Base-by-base conservation (phyloP, 2,888 invertebrate genomes). In the Zonitis immaculata region DNA sequence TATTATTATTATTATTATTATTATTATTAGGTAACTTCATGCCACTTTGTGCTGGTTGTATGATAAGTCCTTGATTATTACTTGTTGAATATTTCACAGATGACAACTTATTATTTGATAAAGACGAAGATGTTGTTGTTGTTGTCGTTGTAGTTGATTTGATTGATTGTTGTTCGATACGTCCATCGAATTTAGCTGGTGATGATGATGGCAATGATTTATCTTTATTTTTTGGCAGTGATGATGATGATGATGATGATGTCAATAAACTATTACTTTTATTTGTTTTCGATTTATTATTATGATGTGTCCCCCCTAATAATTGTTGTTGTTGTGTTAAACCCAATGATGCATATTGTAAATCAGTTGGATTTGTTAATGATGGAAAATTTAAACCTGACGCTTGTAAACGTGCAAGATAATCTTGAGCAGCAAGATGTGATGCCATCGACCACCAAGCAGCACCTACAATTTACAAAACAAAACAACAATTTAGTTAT, bases 391-490 rank as follows among this genome's bases (percentile, higher is more conserved):
- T 82, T 52, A 90, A 73, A 18, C 89, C 89, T 7, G 89, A 87
- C 3, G 89, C 89, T 74, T 91, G 91, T 60, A 92, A 77, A 55
- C 91, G 82, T 44, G 89, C 88, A 62, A 92, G 82, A 76, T 92
- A 92, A 76, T 92, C 91, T 74, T 92, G 92, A 0, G 91, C 91
- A 28, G 91, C 91, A 65, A 92, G 79, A 73, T 92, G 91, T 25
- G 88, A 88, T 39, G 91, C 91, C 89, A 92, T 91, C 18, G 89
- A 89, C 91, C 91, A 92, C 92, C 92, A 92, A 52, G 89, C 88
- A 65, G 88, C 88, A 76, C 88, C 90, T 89, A 74, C 11, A 7
- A 43, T 25, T 22, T 11, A n/a, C 12, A 43, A 9, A 25, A 26
- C 18, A 22, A 14, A 43, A 22, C 12, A 22, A 1, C 11, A 7